Percentiles rank a stretch among this genome's conserved stretches.
phyloP scores from a whole-genome alignment of 2,888 invertebrate species.

The Drosophila paracracens region DNA sequence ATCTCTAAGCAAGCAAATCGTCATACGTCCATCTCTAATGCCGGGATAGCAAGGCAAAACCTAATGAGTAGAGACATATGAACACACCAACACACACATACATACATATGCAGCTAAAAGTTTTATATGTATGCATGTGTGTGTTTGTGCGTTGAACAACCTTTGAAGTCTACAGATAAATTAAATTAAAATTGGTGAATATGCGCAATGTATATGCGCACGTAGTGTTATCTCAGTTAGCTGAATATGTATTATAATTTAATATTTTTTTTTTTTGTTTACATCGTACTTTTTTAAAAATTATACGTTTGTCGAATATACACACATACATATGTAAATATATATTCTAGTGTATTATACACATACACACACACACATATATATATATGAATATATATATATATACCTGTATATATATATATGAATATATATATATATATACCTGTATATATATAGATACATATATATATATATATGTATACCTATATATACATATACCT shows the following conservation, averaged over 20 bases:
- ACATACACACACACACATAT: conserved; percentile 6
- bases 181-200: not conserved
- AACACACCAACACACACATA: not conserved
- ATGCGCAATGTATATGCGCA: conserved; percentile 1
- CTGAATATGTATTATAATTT: not conserved
- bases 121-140: not conserved
- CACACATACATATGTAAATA: conserved; percentile 11
- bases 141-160: not conserved
- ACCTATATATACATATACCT: no score
- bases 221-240: not conserved
- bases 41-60: not conserved
- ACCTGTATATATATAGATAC: no score
- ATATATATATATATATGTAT: no score
- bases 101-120: not conserved
- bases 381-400: not conserved
- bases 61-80: not conserved
- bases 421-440: no score
- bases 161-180: conserved; percentile 11
- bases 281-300: not conserved
- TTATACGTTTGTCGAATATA: conserved; percentile 5
- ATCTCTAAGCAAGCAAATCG: not conserved
- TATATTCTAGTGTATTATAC: conserved; percentile 2
- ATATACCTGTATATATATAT: no score
- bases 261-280: not conserved
- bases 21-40: not conserved